Base-by-base conservation (phyloP, 2,113 vertebrate species). In the Geococcyx californianus region DNA sequence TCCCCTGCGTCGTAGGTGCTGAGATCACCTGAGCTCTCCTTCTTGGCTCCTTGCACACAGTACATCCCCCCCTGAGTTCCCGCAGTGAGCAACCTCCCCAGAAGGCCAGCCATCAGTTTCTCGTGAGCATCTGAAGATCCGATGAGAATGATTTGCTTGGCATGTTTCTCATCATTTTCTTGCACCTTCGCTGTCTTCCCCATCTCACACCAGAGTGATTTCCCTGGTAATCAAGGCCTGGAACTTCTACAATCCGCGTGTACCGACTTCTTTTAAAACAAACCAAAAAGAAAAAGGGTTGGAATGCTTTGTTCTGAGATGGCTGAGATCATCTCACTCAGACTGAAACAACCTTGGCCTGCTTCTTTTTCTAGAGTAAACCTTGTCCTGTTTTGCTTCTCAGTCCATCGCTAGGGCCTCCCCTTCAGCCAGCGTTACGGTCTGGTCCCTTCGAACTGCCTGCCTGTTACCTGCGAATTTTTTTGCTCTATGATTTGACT, bases 21-120 rank as follows among this genome's bases (percentile, higher is more conserved):
- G 36, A 51, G 21, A 10, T 47, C 45, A 21, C 25, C 25, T 10
- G 33, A 36, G 12, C 9, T 0, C 0, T 62, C 3, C 6, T 60
- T 19, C n/a, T 60, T 47, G 16, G 6, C 24, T 54, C 10, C 24
- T 19, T 77, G 54, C 54, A 40, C 31, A 38, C 13, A 33, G 24
- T 6, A 23, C 64, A 40, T 19, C 42, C 18, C 52, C 23, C 77
- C 16, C 26, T 5, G 8, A 18, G 12, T 34, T 28, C 16, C 16
- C 70, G 21, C 40, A n/a, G 36, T 28, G 25, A 67, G 29, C 52
- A 63, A 18, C 19, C 12, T 84, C 36, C 19, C 7, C 36, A 54
- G 55, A 83, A 59, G n/a, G 15, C 13, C 31, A 59, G 16, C 1
- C 36, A 25, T 15, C 25, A 34, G 9, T 82, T 63, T 73, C 59